A percentile compares a stretch with the other conserved stretches of the same genome.
phyloP scores from a whole-genome alignment of 2,888 invertebrate species.

The Aporophyla nigra region DNA sequence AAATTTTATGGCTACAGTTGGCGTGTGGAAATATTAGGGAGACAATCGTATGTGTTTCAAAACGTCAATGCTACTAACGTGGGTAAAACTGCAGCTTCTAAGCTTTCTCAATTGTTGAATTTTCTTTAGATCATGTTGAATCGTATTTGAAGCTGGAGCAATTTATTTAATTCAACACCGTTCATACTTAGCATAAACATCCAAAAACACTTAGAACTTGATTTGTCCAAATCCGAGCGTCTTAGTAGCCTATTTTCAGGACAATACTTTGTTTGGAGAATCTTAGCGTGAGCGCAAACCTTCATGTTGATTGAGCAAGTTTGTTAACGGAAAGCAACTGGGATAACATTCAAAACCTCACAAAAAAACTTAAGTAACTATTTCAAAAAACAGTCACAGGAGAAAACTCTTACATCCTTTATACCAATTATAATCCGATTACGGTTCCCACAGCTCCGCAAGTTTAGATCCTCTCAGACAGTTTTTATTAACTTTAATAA shows the following conservation, averaged over 20 bases:
- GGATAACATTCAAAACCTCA: neutral
- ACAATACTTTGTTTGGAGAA: neutral
- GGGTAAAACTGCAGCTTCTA: neutral
- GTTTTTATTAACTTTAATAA: conserved; percentile 43
- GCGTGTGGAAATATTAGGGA: too few species aligned
- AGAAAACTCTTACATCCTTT: conserved; percentile 5
- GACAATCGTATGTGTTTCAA: neutral
- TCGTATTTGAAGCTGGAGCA: neutral
- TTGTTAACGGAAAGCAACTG: neutral
- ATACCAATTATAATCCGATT: conserved; percentile 38
- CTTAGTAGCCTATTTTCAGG: neutral
- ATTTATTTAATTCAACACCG: neutral
- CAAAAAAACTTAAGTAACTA: neutral
- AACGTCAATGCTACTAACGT: neutral
- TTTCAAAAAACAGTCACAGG: conserved; percentile 7
- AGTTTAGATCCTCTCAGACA: conserved; percentile 41
- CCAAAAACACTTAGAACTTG: neutral
- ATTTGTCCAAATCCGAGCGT: neutral
- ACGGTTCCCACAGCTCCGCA: conserved; percentile 17
- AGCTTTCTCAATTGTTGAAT: neutral
- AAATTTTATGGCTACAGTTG: too few species aligned
- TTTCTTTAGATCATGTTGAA: neutral
- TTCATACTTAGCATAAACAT: neutral
- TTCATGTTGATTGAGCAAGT: conserved; percentile 13
- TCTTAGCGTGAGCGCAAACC: neutral